phyloP scores from a whole-genome alignment of 2,113 vertebrate species.

The Leptosomus discolor region DNA sequence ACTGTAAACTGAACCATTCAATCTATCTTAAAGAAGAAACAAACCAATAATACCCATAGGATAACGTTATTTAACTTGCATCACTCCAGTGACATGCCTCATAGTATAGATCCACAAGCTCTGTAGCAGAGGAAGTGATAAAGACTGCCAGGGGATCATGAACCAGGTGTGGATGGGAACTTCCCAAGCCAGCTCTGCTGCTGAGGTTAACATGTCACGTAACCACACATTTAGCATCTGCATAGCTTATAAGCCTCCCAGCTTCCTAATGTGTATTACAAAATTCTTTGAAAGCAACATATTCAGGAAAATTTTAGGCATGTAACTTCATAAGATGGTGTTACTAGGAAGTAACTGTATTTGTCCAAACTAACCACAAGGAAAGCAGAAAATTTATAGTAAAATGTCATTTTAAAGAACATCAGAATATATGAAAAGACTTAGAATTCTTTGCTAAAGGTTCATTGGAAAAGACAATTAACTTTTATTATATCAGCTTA shows the following conservation, averaged over 20 bases:
- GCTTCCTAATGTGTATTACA: not conserved
- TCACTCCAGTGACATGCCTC: not conserved
- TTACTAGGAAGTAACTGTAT: not conserved
- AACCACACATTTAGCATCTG: not conserved
- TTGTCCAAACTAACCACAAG: not conserved
- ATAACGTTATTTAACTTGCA: not conserved
- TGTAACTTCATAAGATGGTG: not conserved
- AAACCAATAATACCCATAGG: not conserved
- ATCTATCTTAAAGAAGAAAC: not conserved
- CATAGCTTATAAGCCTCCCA: not conserved
- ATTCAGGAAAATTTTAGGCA: not conserved
- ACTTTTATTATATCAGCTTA: not conserved
- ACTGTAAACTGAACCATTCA: not conserved
- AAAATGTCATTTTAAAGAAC: not conserved
- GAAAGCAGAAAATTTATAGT: not conserved
- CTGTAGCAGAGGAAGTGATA: not conserved
- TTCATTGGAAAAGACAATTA: not conserved
- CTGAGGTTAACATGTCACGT: not conserved
- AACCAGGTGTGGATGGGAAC: not conserved
- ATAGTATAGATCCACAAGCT: not conserved
- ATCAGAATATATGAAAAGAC: not conserved
- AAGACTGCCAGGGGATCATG: not conserved
- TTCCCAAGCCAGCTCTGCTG: not conserved
- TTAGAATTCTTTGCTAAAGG: not conserved
- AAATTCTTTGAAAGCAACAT: not conserved